phyloP scores from a whole-genome alignment of 2,888 invertebrate species.

The Troides helena region DNA sequence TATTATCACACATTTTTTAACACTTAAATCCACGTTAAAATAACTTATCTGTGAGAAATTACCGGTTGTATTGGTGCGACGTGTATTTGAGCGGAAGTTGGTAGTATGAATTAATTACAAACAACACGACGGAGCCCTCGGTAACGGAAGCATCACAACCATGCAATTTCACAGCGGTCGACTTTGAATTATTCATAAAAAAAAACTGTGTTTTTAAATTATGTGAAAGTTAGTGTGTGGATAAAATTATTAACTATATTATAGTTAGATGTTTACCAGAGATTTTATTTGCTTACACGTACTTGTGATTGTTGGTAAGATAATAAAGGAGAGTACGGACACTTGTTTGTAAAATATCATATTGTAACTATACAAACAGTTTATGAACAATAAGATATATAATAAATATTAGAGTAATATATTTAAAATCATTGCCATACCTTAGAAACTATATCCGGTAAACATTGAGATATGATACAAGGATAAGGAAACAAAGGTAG shows the following conservation, averaged over 20 bases:
- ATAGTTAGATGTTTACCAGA: background rate
- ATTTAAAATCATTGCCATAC: no score
- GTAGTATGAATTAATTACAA: conserved; percentile 31
- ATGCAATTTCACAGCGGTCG: conserved; percentile 53
- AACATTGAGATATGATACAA: no score
- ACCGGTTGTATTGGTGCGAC: background rate
- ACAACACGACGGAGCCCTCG: conserved; percentile 29
- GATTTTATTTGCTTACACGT: no score
- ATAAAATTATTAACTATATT: background rate
- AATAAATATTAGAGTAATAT: no score
- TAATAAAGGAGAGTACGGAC: no score
- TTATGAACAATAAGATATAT: no score
- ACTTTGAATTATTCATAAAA: conserved; percentile 56
- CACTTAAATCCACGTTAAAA: background rate
- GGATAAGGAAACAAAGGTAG: background rate
- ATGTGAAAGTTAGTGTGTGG: conserved; percentile 42
- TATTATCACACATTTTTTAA: background rate
- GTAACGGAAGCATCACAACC: conserved; percentile 40
- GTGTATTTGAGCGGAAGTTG: conserved; percentile 20
- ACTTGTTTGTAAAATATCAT: no score
- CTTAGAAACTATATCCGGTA: no score
- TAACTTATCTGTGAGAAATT: background rate
- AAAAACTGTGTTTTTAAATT: conserved; percentile 42
- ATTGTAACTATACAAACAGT: no score
- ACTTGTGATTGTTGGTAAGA: no score